Conservation (phyloP, 2,888 invertebrate genomes). For the Agrotis exclamationis region DNA sequence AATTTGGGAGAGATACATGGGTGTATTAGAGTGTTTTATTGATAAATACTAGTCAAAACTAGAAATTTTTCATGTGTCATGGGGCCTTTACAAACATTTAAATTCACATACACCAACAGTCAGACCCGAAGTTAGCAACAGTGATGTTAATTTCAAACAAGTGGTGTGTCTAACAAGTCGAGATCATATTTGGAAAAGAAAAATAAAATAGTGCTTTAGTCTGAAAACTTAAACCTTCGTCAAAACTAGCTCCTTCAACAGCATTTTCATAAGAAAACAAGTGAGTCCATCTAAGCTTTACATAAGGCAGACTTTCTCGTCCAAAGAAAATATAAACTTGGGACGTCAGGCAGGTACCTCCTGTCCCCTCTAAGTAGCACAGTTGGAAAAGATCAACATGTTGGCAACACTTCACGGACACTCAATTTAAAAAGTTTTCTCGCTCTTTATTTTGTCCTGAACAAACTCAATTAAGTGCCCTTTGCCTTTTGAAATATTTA, state of each 20-base stretch:
- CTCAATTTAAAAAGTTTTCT: constrained; percentile 90
- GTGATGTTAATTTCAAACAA: not conserved
- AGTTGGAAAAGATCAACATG: constrained; percentile 89
- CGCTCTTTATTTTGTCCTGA: constrained; percentile 90
- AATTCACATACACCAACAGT: no score
- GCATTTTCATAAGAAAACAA: constrained; percentile 47
- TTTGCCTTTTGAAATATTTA: constrained; percentile 86
- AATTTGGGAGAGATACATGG: constrained; percentile 48
- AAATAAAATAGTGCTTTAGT: not conserved
- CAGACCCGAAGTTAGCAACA: no score
- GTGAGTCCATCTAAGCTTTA: constrained; percentile 55
- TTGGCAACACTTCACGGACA: constrained; percentile 89
- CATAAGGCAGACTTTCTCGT: constrained; percentile 65
- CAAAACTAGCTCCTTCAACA: constrained; percentile 27
- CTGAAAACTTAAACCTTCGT: not conserved
- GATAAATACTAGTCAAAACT: constrained; percentile 1
- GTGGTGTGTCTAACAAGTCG: not conserved
- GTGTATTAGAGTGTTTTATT: constrained; percentile 38
- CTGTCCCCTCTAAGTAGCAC: constrained; percentile 70
- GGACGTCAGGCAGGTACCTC: constrained; percentile 74
- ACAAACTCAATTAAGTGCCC: constrained; percentile 90
- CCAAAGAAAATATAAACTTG: constrained; percentile 87
- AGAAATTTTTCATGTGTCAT: no score
- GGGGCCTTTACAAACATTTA: no score
- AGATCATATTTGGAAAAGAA: not conserved